Evolutionary conservation across 2,888 invertebrate species (phyloP), one percentile per base, ranked within the genome.

Genomic region (Eristalis arbustorum): DNA sequence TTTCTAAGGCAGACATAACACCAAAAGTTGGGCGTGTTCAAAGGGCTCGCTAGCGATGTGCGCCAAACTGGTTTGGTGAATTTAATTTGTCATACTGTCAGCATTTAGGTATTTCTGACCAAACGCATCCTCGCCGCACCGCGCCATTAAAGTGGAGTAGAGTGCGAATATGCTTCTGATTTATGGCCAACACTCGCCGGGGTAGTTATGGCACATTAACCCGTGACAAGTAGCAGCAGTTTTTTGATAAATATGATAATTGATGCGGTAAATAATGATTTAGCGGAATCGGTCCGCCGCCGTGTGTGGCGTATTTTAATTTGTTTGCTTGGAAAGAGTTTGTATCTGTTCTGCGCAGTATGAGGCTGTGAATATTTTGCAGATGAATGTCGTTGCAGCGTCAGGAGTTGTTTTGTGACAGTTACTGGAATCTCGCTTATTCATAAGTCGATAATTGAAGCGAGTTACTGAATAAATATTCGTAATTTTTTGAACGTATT

Each of bases 241-340:
- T 57, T 34, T 31, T 37, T 59, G 23, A 5, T 69, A 66, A 66
- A 42, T 64, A 68, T 23, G 56, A 57, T 68, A 57, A 57, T 69
- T 71, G 25, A 18, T 61, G 28, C 61, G 61, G 40, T 40, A 71
- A 42, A 18, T 18, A 42, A 18, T 28, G 28, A 5, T n/a, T 28
- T 28, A 28, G 25, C 28, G 67, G 49, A 49, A 49, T 18, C 49
- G 2, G 4, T 18, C 49, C 8, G 1, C 31, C 31, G 31, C 31
- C 10, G 31, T 10, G 18, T 18, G n/a, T 6, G 18, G 49, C 49
- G 18, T 49, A 18, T 49, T 49, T 49, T 49, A 6, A 49, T 49
- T 49, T 49, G 49, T 49, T 49, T 49, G n/a, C 49, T 49, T 18
- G 49, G 49, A 18, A 6, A 8, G 18, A 49, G 1, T 49, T 49